phyloP scores from a whole-genome alignment of 1,140 invertebrate species.

The Wasmannia auropunctata region DNA sequence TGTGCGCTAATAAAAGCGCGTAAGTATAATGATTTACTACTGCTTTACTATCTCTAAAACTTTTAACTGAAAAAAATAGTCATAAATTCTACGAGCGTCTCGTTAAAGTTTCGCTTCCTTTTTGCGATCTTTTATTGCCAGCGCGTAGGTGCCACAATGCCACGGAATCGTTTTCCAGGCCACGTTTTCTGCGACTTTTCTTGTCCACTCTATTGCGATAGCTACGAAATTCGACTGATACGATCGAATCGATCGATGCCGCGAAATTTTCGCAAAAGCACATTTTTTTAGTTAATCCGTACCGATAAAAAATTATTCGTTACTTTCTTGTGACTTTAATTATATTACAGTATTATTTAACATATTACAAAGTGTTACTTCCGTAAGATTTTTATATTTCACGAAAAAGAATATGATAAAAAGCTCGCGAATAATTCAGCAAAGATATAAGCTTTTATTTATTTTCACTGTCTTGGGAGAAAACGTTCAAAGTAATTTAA shows the following conservation, averaged over 20 bases:
- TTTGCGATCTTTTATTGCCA: conserved; percentile 49
- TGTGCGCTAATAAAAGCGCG: conserved; percentile 22
- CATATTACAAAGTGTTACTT: neutral
- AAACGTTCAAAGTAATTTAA: conserved; percentile 18
- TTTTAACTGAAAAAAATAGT: conserved; percentile 29
- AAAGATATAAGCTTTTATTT: conserved; percentile 9
- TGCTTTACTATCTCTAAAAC: conserved; percentile 21
- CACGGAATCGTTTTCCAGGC: conserved; percentile 40
- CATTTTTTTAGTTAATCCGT: neutral
- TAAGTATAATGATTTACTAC: conserved; percentile 40
- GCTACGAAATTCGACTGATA: conserved; percentile 1
- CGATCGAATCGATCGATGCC: neutral
- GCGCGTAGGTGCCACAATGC: conserved; percentile 45
- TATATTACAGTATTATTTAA: neutral
- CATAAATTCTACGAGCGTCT: conserved; percentile 42
- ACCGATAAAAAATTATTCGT: neutral
- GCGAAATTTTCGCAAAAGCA: neutral
- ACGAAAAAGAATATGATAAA: neutral
- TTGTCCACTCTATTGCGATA: conserved; percentile 28
- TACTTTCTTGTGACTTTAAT: neutral
- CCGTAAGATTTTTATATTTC: neutral
- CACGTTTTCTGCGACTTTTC: conserved; percentile 50
- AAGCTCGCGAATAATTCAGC: neutral
- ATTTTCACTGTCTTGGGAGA: neutral
- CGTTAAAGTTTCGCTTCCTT: conserved; percentile 42